Base-by-base conservation (phyloP, 2,888 invertebrate genomes). In the Augochlorella aurata region DNA sequence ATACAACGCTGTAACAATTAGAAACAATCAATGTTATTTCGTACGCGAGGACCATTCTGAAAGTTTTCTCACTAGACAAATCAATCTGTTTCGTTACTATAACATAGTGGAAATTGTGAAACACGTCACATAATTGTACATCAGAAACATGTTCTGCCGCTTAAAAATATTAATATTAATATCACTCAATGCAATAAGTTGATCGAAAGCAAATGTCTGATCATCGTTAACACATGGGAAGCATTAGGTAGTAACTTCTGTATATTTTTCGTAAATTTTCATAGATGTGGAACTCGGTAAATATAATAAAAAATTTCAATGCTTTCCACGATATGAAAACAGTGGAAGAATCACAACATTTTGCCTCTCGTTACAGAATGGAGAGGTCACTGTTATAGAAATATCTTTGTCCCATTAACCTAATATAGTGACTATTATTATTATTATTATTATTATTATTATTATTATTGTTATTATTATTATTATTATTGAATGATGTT, bases 1-100 rank as follows among this genome's bases (percentile, higher is more conserved):
- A 63, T 76, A 61, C 66, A 75, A 81, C 74, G 73, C 50, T 69
- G 58, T 76, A 85, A 85, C 78, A 85, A 82, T 77, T 65, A 69
- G 38, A 75, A 79, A 77, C 68, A 49, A 77, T 85, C 70, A 67
- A 77, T 69, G 50, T 70, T 63, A 73, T 66, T 24, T 65, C 69
- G 45, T 68, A 47, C 24, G 38, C 61, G 67, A 45, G 61, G 58
- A 45, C 47, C 61, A 63, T 58, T 67, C 66, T 63, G 66, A 44
- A 76, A 71, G 63, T 74, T 71, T 63, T 38, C 38, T 18, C 54
- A 21, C 18, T 63, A 10, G 18, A 29, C 29, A 44, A 18, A 63
- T 63, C 18, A 18, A 63, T 63, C 18, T 16, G 63, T 63, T 38
- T 63, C 63, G 14, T 18, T 49, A 14, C 14, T 29, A 61, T 61